These are phyloP conservation scores for Cyrtonyx montezumae DNA, from an alignment of 2,113 vertebrate genomes.

Conservation along the genomic window DNA sequence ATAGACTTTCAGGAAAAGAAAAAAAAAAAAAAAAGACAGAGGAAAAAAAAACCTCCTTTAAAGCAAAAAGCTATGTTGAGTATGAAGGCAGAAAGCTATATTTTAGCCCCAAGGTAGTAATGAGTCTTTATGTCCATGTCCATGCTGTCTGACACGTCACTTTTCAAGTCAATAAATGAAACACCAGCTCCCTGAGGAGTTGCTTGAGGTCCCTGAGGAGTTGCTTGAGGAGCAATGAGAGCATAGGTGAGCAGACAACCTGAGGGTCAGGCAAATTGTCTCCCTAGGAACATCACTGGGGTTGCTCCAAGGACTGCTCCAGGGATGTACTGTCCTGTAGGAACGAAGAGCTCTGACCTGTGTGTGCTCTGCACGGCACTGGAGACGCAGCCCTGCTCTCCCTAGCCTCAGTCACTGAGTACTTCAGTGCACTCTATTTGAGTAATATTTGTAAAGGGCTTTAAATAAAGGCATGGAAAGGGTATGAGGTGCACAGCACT, in stretches of 20 bases:
- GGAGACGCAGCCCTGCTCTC: background rate
- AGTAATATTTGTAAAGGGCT: background rate
- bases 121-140: background rate
- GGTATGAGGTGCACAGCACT: rapidly evolving
- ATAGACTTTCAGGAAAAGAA: background rate
- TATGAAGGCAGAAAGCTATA: background rate
- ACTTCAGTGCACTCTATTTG: background rate
- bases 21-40: too few species aligned
- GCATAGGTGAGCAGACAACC: background rate
- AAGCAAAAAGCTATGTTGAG: background rate
- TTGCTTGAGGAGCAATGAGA: rapidly evolving
- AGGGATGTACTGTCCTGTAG: background rate
- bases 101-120: background rate
- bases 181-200: background rate
- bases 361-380: rapidly evolving
- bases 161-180: background rate
- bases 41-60: background rate
- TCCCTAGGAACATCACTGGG: background rate
- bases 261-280: background rate
- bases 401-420: background rate
- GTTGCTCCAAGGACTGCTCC: background rate
- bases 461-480: background rate
- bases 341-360: background rate
- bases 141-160: background rate
- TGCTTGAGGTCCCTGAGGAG: rapidly evolving